Evolutionary conservation across 2,888 invertebrate species (phyloP).

Genomic region (Mycogona germanica): DNA sequence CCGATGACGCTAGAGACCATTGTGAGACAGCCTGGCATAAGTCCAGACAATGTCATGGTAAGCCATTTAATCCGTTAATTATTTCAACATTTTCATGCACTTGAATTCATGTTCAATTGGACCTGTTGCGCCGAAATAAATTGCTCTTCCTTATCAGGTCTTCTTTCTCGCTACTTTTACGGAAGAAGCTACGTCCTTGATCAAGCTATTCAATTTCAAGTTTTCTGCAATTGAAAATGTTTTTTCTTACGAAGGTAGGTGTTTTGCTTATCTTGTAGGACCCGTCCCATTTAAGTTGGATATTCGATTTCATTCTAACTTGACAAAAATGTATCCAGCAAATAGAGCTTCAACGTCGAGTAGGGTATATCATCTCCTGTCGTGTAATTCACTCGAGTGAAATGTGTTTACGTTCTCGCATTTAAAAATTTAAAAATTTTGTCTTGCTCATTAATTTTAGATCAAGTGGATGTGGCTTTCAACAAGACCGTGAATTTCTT

Average conservation of each 20-base stretch:
- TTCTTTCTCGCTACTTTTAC: conserved; percentile 21
- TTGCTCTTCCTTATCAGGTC: conserved; percentile 21
- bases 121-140: too few relatives aligned
- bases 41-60: conserved; percentile 27
- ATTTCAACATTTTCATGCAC: too few relatives aligned
- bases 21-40: conserved; percentile 41
- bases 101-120: too few relatives aligned
- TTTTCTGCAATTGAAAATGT: background rate
- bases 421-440: too few relatives aligned
- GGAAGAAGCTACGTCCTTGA: conserved; percentile 21
- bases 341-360: too few relatives aligned
- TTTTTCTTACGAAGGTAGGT: conserved; percentile 13
- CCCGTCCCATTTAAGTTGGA: too few relatives aligned
- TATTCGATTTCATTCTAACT: too few relatives aligned
- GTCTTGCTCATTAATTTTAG: conserved; percentile 25
- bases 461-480: conserved; percentile 32
- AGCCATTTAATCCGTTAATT: conserved; percentile 14
- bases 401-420: too few relatives aligned
- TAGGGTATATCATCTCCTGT: too few relatives aligned
- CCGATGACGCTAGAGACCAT: conserved; percentile 38
- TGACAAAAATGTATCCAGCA: too few relatives aligned
- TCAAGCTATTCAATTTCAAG: conserved; percentile 22
- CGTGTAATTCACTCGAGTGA: too few relatives aligned
- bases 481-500: conserved; percentile 27
- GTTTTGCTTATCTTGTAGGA: too few relatives aligned